A percentile compares a stretch with the other conserved stretches of the same genome.
phyloP scores from a whole-genome alignment of 92 coral and sea anemone genomes.

The Pocillopora grandis region DNA sequence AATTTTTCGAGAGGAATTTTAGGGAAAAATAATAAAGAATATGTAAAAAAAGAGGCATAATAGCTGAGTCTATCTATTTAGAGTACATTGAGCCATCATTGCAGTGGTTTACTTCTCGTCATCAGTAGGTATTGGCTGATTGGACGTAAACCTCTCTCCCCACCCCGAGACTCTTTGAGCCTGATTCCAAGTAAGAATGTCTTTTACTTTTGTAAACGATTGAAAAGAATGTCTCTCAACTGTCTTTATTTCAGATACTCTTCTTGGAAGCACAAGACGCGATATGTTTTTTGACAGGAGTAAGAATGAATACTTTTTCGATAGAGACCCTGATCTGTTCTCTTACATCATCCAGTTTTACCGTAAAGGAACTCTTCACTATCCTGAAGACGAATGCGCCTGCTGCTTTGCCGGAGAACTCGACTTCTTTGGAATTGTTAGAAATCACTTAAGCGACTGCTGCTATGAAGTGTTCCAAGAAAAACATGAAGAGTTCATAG shows the following conservation, averaged over 20 bases:
- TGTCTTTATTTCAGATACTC: slow-evolving; percentile 72
- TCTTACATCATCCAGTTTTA: slow-evolving; percentile 87
- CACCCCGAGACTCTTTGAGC: no score
- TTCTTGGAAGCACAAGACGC: slow-evolving; percentile 82
- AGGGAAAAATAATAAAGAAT: no score
- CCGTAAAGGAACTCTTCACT: slow-evolving; percentile 92
- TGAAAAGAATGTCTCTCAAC: background rate
- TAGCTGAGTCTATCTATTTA: no score
- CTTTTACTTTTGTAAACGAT: background rate
- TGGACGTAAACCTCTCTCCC: no score
- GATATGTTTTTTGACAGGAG: slow-evolving; percentile 73
- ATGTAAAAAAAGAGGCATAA: no score
- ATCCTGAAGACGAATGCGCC: slow-evolving; percentile 97
- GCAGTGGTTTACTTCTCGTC: no score
- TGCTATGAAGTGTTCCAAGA: slow-evolving; percentile 79
- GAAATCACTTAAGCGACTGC: slow-evolving; percentile 66
- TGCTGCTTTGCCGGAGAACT: slow-evolving; percentile 92
- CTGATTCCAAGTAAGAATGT: no score
- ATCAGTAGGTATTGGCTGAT: no score
- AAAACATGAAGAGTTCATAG: slow-evolving; percentile 63
- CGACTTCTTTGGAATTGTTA: slow-evolving; percentile 81
- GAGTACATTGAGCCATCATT: no score
- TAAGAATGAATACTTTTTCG: slow-evolving; percentile 89
- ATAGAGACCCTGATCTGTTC: slow-evolving; percentile 96
- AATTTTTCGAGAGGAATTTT: no score